Conservation (phyloP, 2,113 vertebrate genomes). For the Hippopotamus amphibius region DNA sequence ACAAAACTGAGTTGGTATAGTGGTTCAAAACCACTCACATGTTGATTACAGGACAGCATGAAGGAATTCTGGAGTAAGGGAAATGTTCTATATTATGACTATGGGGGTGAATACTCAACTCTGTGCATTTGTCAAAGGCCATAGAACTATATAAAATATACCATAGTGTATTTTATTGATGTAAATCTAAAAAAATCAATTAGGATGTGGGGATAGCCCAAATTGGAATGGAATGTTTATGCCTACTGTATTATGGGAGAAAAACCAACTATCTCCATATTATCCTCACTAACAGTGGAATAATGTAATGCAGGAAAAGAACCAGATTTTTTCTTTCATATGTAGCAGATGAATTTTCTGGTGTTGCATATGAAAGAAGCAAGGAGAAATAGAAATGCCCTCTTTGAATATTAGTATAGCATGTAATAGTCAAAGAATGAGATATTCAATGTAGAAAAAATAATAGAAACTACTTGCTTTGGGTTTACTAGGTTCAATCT, state of each 20-base stretch:
- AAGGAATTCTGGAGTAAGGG: background rate
- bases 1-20: background rate
- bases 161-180: background rate
- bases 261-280: background rate
- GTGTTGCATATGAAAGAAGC: background rate
- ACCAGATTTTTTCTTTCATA: background rate
- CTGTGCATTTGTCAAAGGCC: background rate
- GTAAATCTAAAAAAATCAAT: background rate
- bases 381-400: background rate
- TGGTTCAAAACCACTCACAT: background rate
- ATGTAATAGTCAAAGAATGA: background rate
- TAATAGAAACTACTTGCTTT: slow-evolving; percentile 12
- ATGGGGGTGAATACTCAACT: background rate
- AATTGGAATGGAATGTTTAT: background rate
- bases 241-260: background rate
- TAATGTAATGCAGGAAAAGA: background rate
- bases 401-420: background rate
- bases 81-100: background rate
- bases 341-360: background rate
- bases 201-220: background rate
- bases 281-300: background rate
- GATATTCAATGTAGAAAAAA: background rate
- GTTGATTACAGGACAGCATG: background rate
- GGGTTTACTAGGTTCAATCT: background rate
- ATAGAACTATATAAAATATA: background rate